phyloP scores from a whole-genome alignment of 2,113 vertebrate species.

The Acrocephalus arundinaceus region DNA sequence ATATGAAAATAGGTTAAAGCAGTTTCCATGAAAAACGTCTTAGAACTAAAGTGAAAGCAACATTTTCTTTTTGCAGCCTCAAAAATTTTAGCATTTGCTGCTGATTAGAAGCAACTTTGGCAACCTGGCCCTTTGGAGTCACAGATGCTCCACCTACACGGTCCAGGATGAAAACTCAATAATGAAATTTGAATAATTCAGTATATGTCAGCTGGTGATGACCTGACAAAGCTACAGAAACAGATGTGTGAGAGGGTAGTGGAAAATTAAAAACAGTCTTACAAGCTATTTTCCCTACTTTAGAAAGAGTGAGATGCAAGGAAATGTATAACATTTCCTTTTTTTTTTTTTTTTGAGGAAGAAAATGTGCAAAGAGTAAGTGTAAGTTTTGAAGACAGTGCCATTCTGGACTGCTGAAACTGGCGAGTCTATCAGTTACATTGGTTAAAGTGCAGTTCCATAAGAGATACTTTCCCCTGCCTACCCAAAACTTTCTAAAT shows the following conservation, averaged over 20 bases:
- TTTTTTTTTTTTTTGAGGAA: background rate
- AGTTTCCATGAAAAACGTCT: background rate
- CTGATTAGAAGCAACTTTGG: background rate
- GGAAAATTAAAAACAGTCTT: background rate
- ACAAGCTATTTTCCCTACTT: background rate
- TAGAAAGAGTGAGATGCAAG: background rate
- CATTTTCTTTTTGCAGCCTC: background rate
- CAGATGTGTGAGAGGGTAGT: background rate
- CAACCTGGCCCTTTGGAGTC: background rate
- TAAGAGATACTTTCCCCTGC: background rate
- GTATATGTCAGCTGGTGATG: background rate
- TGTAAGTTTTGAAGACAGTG: background rate
- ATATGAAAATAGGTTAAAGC: background rate
- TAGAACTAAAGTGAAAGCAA: background rate
- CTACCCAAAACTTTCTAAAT: background rate
- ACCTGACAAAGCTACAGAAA: background rate
- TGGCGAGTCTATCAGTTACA: background rate
- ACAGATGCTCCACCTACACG: background rate
- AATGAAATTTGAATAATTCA: background rate
- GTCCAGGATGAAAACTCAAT: background rate
- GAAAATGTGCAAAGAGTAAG: background rate
- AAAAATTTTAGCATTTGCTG: background rate
- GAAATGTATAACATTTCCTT: background rate
- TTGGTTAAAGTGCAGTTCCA: background rate
- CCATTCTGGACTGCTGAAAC: background rate